These are phyloP conservation scores for Deroptyus accipitrinus DNA, from an alignment of 2,113 vertebrate genomes.

Conservation along the genomic window DNA sequence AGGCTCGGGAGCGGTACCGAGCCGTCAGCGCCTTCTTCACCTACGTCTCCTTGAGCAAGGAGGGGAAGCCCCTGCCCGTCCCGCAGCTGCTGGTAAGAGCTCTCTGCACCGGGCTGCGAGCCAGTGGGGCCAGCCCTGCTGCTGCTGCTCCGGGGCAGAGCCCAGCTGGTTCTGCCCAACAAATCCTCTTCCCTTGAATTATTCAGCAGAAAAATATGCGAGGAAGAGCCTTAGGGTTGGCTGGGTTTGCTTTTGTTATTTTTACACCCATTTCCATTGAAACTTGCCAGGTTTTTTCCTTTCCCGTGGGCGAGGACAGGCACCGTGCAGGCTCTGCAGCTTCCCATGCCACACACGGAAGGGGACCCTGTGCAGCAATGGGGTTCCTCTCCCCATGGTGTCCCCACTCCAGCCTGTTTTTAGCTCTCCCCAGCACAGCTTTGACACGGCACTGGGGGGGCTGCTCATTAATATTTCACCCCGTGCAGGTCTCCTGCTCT, in stretches of 20 bases:
- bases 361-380: accelerated
- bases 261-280: neutral
- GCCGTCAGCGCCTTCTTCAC: slow-evolving; percentile 94
- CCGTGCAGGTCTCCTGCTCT: neutral
- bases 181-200: neutral
- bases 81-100: slow-evolving; percentile 88
- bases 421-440: neutral
- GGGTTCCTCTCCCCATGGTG: accelerated
- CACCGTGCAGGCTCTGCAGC: accelerated
- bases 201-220: neutral
- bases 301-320: neutral
- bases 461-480: neutral
- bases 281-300: neutral
- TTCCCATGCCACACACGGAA: accelerated
- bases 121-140: neutral
- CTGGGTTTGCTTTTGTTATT: neutral
- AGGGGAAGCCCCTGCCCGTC: slow-evolving; percentile 82
- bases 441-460: neutral
- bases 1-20: slow-evolving; percentile 78
- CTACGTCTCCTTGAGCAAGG: slow-evolving; percentile 91
- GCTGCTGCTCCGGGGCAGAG: neutral
- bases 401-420: neutral
- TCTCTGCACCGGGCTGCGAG: accelerated
- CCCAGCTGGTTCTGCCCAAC: neutral
- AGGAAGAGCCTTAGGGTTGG: accelerated